Evolutionary conservation across 2,888 invertebrate species (phyloP).

Genomic region (Cantharis flavilabris): DNA sequence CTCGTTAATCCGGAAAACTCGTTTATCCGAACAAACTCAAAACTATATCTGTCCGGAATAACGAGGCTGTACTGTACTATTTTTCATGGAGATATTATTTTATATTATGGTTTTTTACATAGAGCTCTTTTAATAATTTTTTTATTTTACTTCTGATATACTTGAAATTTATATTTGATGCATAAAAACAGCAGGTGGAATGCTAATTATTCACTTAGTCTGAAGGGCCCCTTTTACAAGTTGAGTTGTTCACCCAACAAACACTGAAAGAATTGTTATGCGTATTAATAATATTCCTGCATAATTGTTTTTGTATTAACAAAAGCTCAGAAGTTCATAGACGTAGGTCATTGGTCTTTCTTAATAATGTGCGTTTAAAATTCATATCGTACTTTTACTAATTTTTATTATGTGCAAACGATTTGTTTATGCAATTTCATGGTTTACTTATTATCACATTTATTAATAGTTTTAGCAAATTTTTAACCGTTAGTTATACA

Average conservation of each 20-base stretch:
- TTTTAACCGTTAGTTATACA: not conserved
- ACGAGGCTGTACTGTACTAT: no score
- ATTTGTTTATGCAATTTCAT: not conserved
- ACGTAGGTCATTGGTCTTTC: slow-evolving; percentile 15
- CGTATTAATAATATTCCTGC: slow-evolving; percentile 38
- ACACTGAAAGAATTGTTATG: not conserved
- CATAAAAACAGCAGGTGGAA: not conserved
- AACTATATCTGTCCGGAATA: no score
- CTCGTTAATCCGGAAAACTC: no score
- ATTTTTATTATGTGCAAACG: not conserved
- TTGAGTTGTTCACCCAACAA: not conserved
- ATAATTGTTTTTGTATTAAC: slow-evolving; percentile 46
- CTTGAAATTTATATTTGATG: not conserved
- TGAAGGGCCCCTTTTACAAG: not conserved
- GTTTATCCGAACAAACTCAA: no score
- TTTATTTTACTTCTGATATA: not conserved
- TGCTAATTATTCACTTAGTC: not conserved
- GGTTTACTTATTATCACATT: not conserved
- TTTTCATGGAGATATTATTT: no score
- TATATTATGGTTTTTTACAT: no score
- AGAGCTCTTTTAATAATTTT: no score
- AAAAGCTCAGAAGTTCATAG: slow-evolving; percentile 32
- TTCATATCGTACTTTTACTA: slow-evolving; percentile 7
- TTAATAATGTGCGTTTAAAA: slow-evolving; percentile 4
- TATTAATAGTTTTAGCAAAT: not conserved